A percentile compares a stretch with the other conserved stretches of the same genome.
Conservation (phyloP, 2,113 vertebrate genomes). For the Numida meleagris region DNA sequence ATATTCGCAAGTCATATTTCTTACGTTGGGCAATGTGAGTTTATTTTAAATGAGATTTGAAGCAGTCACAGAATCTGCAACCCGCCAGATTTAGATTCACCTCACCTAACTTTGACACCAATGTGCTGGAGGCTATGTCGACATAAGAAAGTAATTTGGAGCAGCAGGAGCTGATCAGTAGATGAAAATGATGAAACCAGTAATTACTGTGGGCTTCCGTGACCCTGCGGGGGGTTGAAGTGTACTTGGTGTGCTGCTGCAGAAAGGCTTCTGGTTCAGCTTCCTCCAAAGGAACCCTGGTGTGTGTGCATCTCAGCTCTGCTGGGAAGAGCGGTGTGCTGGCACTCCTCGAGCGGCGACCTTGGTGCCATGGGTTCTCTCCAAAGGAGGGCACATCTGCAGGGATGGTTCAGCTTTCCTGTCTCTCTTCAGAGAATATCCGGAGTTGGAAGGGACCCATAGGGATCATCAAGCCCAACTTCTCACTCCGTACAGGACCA, state of each 20-base stretch:
- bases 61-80: not conserved
- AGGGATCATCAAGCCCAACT: too few relatives aligned
- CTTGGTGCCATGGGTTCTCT: not conserved
- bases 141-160: not conserved
- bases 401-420: not conserved
- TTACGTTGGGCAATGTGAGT: not conserved
- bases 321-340: not conserved
- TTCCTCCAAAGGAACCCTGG: not conserved
- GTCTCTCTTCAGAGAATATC: not conserved
- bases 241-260: not conserved
- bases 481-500: too few relatives aligned
- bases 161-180: not conserved
- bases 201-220: not conserved
- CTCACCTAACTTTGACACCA: not conserved
- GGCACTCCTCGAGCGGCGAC: not conserved
- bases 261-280: not conserved
- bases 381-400: accelerated
- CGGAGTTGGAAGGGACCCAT: too few relatives aligned
- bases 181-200: not conserved
- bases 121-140: accelerated
- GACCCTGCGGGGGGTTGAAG: accelerated
- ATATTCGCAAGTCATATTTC: not conserved
- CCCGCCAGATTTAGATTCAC: not conserved
- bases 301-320: accelerated
- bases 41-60: not conserved